phyloP scores from a whole-genome alignment of 2,888 invertebrate species.

The Harpalus rufipes region DNA sequence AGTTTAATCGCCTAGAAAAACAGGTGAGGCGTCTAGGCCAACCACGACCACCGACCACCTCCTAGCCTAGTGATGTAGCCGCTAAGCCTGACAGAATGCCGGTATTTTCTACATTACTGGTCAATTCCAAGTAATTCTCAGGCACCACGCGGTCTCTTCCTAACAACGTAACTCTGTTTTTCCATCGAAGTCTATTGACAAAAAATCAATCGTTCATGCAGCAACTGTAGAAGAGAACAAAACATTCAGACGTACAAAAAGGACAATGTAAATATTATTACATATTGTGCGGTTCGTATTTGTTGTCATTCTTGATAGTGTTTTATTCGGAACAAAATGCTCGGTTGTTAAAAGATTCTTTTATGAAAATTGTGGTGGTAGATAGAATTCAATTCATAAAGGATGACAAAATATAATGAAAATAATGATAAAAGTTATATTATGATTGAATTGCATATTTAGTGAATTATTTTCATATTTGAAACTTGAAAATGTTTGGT shows the following conservation, averaged over 20 bases:
- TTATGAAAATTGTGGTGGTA: too few species aligned
- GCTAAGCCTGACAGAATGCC: constrained; percentile 65
- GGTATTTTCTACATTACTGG: constrained; percentile 68
- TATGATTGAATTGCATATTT: too few species aligned
- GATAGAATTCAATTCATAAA: too few species aligned
- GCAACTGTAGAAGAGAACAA: background rate
- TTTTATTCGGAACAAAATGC: too few species aligned
- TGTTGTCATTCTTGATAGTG: background rate
- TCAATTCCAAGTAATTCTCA: constrained; percentile 62
- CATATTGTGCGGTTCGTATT: background rate
- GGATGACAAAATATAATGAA: too few species aligned
- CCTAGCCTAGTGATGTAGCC: constrained; percentile 59
- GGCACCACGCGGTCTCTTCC: constrained; percentile 66
- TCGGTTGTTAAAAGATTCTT: too few species aligned
- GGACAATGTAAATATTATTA: constrained; percentile 6
- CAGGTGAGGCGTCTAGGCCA: constrained; percentile 65
- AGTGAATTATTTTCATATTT: too few species aligned
- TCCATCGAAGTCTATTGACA: constrained; percentile 54
- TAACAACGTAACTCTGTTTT: constrained; percentile 19
- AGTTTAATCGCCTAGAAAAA: constrained; percentile 70
- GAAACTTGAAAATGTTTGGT: too few species aligned
- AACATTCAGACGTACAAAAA: background rate
- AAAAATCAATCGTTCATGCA: constrained; percentile 61
- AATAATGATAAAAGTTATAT: too few species aligned
- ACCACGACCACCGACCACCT: constrained; percentile 17